Evolutionary conservation across 2,113 vertebrate species (phyloP).

Genomic region (Rhipidura dahli): DNA sequence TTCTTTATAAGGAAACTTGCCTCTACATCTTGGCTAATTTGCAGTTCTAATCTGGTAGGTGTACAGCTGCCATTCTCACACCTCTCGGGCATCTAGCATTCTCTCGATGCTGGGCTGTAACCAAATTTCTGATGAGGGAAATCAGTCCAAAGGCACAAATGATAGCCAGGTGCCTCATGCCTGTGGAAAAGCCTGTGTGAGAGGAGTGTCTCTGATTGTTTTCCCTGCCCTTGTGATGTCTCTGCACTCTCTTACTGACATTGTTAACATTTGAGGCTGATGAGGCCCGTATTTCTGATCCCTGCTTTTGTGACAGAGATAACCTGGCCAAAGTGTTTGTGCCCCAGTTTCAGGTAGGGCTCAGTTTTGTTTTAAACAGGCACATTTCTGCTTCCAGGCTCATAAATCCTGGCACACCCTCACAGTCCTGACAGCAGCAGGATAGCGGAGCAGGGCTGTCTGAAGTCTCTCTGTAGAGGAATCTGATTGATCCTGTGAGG

Average conservation of each 20-base stretch:
- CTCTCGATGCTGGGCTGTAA: background rate
- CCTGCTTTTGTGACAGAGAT: background rate
- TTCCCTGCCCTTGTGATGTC: background rate
- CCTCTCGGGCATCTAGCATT: background rate
- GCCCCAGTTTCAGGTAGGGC: background rate
- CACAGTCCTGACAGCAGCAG: background rate
- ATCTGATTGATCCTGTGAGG: conserved; percentile 49
- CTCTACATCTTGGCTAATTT: background rate
- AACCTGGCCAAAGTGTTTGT: background rate
- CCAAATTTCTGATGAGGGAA: background rate
- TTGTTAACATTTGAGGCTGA: background rate
- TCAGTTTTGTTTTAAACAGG: background rate
- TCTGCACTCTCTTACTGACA: background rate
- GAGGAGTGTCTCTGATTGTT: background rate
- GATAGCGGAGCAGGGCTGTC: background rate
- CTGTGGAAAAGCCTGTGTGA: background rate
- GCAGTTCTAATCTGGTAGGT: conserved; percentile 31
- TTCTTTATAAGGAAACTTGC: background rate
- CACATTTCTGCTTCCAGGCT: background rate
- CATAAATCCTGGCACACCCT: conserved; percentile 14
- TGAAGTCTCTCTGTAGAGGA: background rate
- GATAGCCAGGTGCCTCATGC: background rate
- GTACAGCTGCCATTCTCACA: background rate
- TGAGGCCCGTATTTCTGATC: background rate
- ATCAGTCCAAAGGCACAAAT: background rate